Evolutionary conservation across 2,888 invertebrate species (phyloP).

Genomic region (Cerceris ruficornis): DNA sequence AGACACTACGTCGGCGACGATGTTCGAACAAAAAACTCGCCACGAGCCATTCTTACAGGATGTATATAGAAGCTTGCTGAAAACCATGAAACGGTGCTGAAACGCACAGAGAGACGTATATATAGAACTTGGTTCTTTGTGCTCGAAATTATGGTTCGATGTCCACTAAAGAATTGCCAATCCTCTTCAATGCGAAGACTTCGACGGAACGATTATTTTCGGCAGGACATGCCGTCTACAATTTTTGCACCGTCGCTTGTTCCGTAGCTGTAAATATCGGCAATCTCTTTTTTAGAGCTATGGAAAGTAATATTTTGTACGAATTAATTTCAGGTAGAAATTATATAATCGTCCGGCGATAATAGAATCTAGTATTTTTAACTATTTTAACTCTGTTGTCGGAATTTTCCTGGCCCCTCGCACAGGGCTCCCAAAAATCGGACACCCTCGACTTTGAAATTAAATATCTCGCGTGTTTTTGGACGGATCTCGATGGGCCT

Average conservation of each 20-base stretch:
- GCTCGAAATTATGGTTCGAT: conserved; percentile 49
- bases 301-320: no score
- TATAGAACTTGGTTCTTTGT: conserved; percentile 30
- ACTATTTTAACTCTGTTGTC: no score
- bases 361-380: no score
- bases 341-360: no score
- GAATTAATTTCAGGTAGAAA: no score
- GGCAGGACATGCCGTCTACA: not conserved
- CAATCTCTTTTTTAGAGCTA: no score
- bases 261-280: no score
- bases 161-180: conserved; percentile 24
- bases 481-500: no score
- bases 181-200: not conserved
- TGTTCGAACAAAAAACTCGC: conserved; percentile 46
- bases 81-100: conserved; percentile 44
- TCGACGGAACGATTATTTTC: conserved; percentile 5
- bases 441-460: no score
- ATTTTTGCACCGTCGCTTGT: not conserved
- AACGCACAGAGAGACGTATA: conserved; percentile 26
- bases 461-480: no score
- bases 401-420: no score
- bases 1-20: conserved; percentile 48
- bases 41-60: conserved; percentile 51
- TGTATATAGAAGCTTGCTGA: conserved; percentile 32
- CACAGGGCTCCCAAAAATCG: no score